A percentile compares a stretch with the other conserved stretches of the same genome.
phyloP scores from a whole-genome alignment of 2,888 invertebrate genomes.

The Bembecia ichneumoniformis region DNA sequence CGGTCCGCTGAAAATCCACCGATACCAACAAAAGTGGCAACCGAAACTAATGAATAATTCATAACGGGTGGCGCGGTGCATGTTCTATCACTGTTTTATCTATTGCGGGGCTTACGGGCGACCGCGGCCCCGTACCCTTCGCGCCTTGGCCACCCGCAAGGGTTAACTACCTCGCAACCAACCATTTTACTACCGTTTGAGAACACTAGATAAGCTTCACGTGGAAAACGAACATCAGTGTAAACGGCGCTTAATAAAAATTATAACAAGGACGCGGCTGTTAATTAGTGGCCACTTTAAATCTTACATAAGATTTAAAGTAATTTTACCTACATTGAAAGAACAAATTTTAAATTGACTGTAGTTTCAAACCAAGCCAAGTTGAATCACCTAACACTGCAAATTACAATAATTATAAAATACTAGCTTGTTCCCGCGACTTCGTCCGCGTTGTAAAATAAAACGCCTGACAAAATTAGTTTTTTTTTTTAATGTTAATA shows the following conservation, averaged over 20 bases:
- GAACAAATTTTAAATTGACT: no score
- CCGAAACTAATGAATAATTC: constrained; percentile 74
- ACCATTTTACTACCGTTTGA: constrained; percentile 64
- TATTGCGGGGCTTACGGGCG: constrained; percentile 62
- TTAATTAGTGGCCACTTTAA: background rate
- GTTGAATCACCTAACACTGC: no score
- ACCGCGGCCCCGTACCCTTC: constrained; percentile 26
- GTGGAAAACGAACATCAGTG: constrained; percentile 60
- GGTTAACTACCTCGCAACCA: constrained; percentile 67
- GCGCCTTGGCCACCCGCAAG: constrained; percentile 44
- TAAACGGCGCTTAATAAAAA: constrained; percentile 50
- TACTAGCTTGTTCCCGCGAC: no score
- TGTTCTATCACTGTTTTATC: constrained; percentile 75
- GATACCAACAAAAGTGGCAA: constrained; percentile 72
- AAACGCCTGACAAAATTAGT: no score
- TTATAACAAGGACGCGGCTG: constrained; percentile 23
- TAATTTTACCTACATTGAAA: no score
- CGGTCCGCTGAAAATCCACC: constrained; percentile 69
- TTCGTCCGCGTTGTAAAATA: no score
- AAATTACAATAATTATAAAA: no score
- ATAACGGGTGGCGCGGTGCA: constrained; percentile 67
- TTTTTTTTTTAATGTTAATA: no score
- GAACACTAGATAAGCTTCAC: constrained; percentile 62
- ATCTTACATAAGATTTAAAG: no score
- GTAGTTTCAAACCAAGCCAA: no score